Percentiles rank a stretch among this genome's conserved stretches.
phyloP scores from a whole-genome alignment of 2,797 vertebrate species.

The Paguma larvata region DNA sequence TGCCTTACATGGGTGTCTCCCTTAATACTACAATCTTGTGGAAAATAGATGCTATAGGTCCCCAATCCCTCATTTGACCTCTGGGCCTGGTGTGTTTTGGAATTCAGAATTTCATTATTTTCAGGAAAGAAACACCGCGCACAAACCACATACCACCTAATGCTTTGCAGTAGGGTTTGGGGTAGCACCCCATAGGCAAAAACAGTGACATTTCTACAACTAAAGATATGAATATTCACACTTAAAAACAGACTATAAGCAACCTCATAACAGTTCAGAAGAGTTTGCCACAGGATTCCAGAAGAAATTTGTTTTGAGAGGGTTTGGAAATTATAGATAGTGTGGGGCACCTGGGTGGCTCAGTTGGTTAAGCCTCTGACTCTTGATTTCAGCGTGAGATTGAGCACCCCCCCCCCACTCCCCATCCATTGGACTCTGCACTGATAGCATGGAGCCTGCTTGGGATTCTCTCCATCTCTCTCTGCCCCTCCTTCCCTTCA shows the following conservation, averaged over 20 bases:
- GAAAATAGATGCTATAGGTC: background rate
- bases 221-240: background rate
- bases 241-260: background rate
- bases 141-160: background rate
- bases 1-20: background rate
- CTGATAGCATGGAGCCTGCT: too few species aligned
- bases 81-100: background rate
- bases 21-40: accelerated
- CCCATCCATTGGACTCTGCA: too few species aligned
- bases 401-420: too few species aligned
- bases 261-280: background rate
- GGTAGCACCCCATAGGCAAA: background rate
- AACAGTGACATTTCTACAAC: background rate
- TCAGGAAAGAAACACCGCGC: background rate
- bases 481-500: too few species aligned
- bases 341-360: too few species aligned
- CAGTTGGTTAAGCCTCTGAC: too few species aligned
- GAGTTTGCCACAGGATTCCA: background rate
- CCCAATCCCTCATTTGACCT: background rate
- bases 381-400: too few species aligned
- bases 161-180: background rate
- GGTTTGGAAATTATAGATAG: background rate
- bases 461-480: too few species aligned
- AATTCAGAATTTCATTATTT: background rate
- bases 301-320: background rate